Conservation (phyloP, 1,140 invertebrate species). For the Eriocheir sinensis region DNA sequence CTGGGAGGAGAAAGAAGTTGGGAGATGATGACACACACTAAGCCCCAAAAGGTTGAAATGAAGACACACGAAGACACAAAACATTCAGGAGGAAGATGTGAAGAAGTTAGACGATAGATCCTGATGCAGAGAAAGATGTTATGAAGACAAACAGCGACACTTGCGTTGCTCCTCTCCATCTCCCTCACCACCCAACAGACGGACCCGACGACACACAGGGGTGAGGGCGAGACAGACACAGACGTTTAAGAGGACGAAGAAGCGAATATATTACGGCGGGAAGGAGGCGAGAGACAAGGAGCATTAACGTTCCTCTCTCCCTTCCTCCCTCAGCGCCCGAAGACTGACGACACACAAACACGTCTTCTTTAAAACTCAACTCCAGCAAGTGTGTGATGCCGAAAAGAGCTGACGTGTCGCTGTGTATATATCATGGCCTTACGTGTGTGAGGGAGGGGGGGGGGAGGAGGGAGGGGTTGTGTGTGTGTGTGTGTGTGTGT, state of each 20-base stretch:
- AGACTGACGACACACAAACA: too few species aligned
- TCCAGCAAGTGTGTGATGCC: neutral
- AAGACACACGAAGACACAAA: neutral
- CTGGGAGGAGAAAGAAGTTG: neutral
- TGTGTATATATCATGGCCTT: neutral
- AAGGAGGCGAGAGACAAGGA: neutral
- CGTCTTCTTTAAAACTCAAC: too few species aligned
- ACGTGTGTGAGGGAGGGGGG: neutral
- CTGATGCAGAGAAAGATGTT: too few species aligned
- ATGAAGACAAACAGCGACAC: too few species aligned
- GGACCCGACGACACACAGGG: neutral
- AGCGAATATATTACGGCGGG: neutral
- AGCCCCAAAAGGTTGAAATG: too few species aligned
- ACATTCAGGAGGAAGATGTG: neutral
- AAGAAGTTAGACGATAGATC: too few species aligned
- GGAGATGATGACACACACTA: too few species aligned
- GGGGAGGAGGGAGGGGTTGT: neutral
- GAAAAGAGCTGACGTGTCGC: neutral
- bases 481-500: neutral
- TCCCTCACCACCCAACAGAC: neutral
- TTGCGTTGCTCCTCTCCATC: too few species aligned
- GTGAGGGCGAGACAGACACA: neutral
- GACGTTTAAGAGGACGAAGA: neutral
- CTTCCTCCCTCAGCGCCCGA: too few species aligned
- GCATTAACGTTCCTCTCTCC: too few species aligned